phyloP scores from a whole-genome alignment of 1,140 invertebrate genomes.

The Philotrypesis tridentata region DNA sequence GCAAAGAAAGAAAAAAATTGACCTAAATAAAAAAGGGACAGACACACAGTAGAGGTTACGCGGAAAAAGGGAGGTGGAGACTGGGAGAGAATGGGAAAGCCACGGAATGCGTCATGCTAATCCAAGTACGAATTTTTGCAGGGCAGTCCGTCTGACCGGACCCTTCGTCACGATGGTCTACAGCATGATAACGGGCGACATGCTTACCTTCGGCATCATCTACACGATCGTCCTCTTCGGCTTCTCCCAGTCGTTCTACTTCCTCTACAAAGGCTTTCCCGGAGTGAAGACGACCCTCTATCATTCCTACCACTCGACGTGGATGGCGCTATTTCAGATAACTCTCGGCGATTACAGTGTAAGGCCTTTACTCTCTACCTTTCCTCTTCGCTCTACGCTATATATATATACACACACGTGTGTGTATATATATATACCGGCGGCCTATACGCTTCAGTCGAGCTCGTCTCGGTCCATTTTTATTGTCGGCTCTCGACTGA shows the following conservation, averaged over 20 bases:
- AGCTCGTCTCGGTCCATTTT: background rate
- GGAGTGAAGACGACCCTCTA: slow-evolving; percentile 86
- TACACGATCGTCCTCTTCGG: slow-evolving; percentile 94
- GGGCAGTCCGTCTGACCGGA: slow-evolving; percentile 93
- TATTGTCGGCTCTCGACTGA: background rate
- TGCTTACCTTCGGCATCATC: slow-evolving; percentile 98
- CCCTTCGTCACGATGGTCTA: slow-evolving; percentile 99
- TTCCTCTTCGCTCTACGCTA: background rate
- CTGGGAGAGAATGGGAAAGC: too few species aligned
- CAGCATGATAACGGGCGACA: slow-evolving; percentile 97
- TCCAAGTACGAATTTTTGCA: slow-evolving; percentile 66
- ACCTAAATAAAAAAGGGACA: too few species aligned
- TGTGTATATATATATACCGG: too few species aligned
- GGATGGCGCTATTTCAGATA: slow-evolving; percentile 98
- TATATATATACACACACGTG: too few species aligned
- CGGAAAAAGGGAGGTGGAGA: too few species aligned
- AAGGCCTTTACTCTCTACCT: slow-evolving; percentile 64
- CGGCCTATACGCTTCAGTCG: background rate
- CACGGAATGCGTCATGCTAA: too few species aligned
- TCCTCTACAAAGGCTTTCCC: slow-evolving; percentile 94
- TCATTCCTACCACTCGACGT: slow-evolving; percentile 90
- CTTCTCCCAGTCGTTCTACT: slow-evolving; percentile 97
- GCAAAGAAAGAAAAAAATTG: too few species aligned
- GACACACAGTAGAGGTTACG: too few species aligned
- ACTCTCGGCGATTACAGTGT: slow-evolving; percentile 98